Percentiles rank a stretch among this genome's conserved stretches.
Conservation (phyloP, 1,140 invertebrate species). For the Pseudomyrmex sp. region DNA sequence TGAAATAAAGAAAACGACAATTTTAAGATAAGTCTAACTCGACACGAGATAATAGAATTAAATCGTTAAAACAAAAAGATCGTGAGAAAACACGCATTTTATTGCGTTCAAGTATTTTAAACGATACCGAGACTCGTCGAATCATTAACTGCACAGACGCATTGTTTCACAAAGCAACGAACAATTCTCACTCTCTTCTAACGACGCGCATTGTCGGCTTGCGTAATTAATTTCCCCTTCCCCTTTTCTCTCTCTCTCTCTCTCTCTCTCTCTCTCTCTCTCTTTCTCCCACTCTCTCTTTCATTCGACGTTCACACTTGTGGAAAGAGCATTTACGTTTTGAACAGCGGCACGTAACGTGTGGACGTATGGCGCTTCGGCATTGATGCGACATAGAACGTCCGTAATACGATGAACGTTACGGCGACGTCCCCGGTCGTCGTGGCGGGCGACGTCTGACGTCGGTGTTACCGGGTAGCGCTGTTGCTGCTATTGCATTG, state of each 20-base stretch:
- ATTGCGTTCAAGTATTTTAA: neutral
- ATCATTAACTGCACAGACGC: neutral
- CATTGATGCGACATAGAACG: constrained; percentile 52
- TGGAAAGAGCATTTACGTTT: neutral
- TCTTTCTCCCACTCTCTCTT: no score
- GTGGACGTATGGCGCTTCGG: constrained; percentile 12
- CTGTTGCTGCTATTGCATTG: constrained; percentile 67
- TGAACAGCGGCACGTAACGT: constrained; percentile 21
- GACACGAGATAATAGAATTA: neutral
- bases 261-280: no score
- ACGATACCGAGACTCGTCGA: neutral
- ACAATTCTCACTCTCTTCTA: constrained; percentile 3
- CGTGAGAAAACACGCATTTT: neutral
- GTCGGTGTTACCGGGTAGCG: constrained; percentile 63
- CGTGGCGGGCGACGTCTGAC: constrained; percentile 52
- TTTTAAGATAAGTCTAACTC: neutral
- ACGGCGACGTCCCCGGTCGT: constrained; percentile 7
- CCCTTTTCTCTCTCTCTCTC: no score
- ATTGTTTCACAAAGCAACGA: neutral
- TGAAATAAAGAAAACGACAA: neutral
- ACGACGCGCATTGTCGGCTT: neutral
- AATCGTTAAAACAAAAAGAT: no score
- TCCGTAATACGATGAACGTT: constrained; percentile 46
- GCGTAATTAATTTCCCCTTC: constrained; percentile 42
- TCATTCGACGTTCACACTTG: neutral